A percentile compares a stretch with the other conserved stretches of the same genome.
Evolutionary conservation across 2,797 vertebrate species (phyloP).

Genomic region (Fringilla coelebs): DNA sequence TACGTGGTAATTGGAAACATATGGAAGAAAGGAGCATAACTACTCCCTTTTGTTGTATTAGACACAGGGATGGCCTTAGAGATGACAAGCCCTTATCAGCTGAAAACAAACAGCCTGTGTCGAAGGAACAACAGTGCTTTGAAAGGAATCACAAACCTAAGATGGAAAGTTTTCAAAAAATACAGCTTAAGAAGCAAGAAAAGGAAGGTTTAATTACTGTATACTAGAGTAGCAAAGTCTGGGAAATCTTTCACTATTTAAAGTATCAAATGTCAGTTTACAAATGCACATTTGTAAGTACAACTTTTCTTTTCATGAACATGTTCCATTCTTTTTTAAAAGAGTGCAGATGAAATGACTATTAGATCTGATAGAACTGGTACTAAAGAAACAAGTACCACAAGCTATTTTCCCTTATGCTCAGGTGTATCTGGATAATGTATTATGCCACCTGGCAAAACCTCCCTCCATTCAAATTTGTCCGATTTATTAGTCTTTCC

Average conservation of each 20-base stretch:
- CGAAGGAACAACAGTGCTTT: neutral
- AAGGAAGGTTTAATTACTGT: neutral
- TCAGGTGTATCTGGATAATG: neutral
- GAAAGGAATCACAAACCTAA: neutral
- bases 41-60: neutral
- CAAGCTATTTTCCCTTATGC: neutral
- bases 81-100: neutral
- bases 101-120: neutral
- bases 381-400: neutral
- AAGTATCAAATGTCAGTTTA: neutral
- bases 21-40: neutral
- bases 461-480: neutral
- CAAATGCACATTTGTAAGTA: neutral
- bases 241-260: neutral
- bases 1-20: neutral
- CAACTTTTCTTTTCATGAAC: neutral
- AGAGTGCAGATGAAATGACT: neutral
- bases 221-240: neutral
- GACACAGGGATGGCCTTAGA: neutral
- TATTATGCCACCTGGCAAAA: neutral
- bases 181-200: neutral
- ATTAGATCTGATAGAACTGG: neutral
- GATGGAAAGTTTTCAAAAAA: neutral
- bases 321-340: neutral
- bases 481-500: neutral